phyloP scores from a whole-genome alignment of 2,797 vertebrate genomes.

The Myotis findleyi region DNA sequence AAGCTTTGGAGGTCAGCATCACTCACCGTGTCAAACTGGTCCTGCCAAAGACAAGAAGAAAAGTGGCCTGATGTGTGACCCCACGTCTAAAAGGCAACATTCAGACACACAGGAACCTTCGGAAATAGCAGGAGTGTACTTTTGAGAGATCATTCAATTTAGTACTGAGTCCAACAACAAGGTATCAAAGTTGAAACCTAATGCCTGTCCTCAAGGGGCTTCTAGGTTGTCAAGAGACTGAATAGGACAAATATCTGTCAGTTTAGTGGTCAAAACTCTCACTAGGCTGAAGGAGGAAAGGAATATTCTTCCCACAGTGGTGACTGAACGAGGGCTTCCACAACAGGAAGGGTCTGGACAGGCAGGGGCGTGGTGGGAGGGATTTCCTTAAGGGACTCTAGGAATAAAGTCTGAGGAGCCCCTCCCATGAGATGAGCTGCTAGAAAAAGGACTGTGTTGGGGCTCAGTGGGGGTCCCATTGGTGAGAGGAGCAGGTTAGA shows the following conservation, averaged over 20 bases:
- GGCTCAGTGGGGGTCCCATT: background rate
- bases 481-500: background rate
- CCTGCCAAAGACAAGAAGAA: conserved; percentile 83
- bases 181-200: background rate
- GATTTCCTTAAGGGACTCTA: background rate
- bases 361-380: background rate
- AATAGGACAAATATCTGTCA: background rate
- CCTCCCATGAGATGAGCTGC: background rate
- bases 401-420: background rate
- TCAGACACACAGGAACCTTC: background rate
- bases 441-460: background rate
- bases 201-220: background rate
- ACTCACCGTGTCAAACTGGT: conserved; percentile 92
- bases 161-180: background rate
- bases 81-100: background rate
- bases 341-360: background rate
- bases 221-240: background rate
- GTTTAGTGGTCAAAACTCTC: background rate
- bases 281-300: background rate
- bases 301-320: background rate
- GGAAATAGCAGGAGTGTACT: background rate
- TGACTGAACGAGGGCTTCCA: background rate
- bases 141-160: background rate
- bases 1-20: conserved; percentile 93
- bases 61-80: background rate